Evolutionary conservation across 2,797 vertebrate species (phyloP).

Genomic region (Galago senegalensis): DNA sequence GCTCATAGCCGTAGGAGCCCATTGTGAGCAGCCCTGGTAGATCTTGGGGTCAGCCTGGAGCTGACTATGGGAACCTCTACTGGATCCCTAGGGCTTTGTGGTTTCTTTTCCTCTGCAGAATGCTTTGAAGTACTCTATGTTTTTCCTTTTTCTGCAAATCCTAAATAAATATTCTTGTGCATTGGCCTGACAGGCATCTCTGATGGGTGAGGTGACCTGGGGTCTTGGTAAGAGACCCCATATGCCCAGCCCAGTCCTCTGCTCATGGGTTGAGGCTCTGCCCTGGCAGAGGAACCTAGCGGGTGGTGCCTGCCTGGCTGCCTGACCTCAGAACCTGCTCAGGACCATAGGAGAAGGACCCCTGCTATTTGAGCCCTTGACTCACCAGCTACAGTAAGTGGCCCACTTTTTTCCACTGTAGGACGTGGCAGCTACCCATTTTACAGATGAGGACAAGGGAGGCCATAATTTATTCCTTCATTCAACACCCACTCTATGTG

Average conservation of each 20-base stretch:
- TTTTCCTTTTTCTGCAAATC: constrained; percentile 4
- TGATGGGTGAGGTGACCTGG: background rate
- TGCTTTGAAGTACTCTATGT: constrained; percentile 34
- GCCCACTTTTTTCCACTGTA: background rate
- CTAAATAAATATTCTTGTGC: background rate
- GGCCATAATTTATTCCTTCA: background rate
- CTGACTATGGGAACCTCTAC: background rate
- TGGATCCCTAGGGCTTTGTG: background rate
- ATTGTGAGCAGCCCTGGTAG: background rate
- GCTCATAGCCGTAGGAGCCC: background rate
- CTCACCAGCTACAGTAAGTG: background rate
- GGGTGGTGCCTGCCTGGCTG: background rate
- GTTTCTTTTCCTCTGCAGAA: background rate
- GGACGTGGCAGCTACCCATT: background rate
- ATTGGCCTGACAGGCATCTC: background rate
- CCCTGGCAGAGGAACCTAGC: background rate
- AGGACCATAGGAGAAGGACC: background rate
- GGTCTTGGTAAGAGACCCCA: background rate
- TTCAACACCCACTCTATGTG: background rate
- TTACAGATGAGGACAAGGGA: constrained; percentile 9
- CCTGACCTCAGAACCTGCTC: background rate
- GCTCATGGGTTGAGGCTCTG: background rate
- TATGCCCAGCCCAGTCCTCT: background rate
- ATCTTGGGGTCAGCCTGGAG: background rate
- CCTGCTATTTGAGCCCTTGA: background rate